These are phyloP conservation scores for Drosophila demipolita DNA, from an alignment of 2,888 invertebrate species.

Conservation along the genomic window DNA sequence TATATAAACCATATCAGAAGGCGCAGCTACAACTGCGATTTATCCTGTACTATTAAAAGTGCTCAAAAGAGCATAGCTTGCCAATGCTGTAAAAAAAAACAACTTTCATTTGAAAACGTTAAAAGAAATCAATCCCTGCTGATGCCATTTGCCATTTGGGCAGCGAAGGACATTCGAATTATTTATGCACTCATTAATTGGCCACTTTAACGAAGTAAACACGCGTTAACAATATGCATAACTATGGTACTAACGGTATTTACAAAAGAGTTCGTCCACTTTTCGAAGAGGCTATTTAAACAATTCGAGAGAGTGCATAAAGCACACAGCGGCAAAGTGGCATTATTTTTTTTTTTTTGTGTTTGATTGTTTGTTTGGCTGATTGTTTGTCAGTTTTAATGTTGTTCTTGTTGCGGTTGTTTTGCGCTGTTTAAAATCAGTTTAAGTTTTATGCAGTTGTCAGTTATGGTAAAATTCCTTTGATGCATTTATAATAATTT, in stretches of 20 bases:
- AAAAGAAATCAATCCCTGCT: constrained; percentile 3
- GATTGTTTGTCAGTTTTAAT: constrained; percentile 63
- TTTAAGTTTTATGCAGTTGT: constrained; percentile 67
- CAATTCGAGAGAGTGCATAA: constrained; percentile 55
- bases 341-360: constrained; percentile 17
- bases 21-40: neutral
- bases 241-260: constrained; percentile 16
- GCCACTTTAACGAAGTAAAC: constrained; percentile 70
- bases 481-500: constrained; percentile 78
- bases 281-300: constrained; percentile 66
- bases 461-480: constrained; percentile 72
- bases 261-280: constrained; percentile 62
- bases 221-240: constrained; percentile 49
- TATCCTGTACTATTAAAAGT: neutral
- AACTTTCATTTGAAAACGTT: neutral
- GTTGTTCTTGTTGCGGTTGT: constrained; percentile 58
- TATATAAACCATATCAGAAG: neutral
- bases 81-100: neutral
- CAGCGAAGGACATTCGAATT: constrained; percentile 19
- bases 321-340: constrained; percentile 21
- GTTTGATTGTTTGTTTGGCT: constrained; percentile 39
- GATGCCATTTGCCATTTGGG: constrained; percentile 15
- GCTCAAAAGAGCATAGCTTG: constrained; percentile 3
- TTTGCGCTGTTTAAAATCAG: constrained; percentile 70
- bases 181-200: constrained; percentile 66